Percentiles rank a stretch among this genome's conserved stretches.
Evolutionary conservation across 2,888 invertebrate genomes (phyloP).

Genomic region (Tridacna gigas): DNA sequence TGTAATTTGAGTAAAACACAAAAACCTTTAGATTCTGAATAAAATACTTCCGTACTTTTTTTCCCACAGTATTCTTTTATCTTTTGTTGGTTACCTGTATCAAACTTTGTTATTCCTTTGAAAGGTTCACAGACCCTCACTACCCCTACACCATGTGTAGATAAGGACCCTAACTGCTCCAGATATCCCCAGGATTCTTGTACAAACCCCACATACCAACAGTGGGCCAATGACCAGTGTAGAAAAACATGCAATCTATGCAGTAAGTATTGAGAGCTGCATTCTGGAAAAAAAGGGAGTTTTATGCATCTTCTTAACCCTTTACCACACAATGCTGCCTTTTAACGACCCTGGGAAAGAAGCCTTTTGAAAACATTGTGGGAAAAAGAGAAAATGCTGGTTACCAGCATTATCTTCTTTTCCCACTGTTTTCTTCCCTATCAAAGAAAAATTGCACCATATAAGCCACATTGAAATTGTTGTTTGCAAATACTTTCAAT

Average conservation of each 20-base stretch:
- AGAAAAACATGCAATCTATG: constrained; percentile 71
- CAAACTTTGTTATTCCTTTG: neutral
- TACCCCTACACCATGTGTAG: constrained; percentile 71
- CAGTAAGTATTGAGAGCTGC: constrained; percentile 39
- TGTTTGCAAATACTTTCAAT: neutral
- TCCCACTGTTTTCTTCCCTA: neutral
- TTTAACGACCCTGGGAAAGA: neutral
- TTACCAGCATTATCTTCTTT: neutral
- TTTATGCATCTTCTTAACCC: too few relatives aligned
- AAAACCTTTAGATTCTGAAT: too few relatives aligned
- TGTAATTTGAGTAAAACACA: too few relatives aligned
- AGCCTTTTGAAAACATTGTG: constrained; percentile 2
- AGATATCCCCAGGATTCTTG: constrained; percentile 69
- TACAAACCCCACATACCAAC: constrained; percentile 60
- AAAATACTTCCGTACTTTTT: neutral
- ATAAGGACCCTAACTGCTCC: constrained; percentile 69
- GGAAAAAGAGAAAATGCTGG: constrained; percentile 3
- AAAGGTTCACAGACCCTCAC: constrained; percentile 49
- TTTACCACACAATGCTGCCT: neutral
- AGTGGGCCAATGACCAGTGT: constrained; percentile 73
- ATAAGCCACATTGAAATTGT: neutral
- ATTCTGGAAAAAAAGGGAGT: too few relatives aligned
- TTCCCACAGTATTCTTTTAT: neutral
- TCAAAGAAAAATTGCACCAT: neutral
- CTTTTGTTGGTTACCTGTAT: neutral